Conservation (phyloP, 2,113 vertebrate species). For the Lamprologus lemairii region DNA sequence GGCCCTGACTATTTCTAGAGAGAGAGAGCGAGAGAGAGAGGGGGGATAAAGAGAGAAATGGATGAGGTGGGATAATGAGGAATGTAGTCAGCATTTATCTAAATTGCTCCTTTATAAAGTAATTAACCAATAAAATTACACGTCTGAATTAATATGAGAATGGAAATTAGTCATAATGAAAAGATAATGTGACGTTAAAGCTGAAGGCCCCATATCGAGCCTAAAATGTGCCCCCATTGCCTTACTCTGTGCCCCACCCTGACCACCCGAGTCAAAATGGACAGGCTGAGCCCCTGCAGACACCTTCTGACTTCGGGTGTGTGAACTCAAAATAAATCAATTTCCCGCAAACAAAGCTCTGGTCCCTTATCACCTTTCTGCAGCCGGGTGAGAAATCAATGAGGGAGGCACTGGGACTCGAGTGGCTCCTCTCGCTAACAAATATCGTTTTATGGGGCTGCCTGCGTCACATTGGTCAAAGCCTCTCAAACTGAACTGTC, state of each 20-base stretch:
- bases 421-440: conserved; percentile 11
- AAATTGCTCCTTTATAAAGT: not conserved
- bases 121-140: not conserved
- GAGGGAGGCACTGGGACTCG: not conserved
- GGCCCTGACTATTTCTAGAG: not conserved
- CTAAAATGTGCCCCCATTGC: not conserved
- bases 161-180: not conserved
- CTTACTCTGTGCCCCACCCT: not conserved
- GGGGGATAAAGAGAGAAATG: not conserved
- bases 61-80: not conserved
- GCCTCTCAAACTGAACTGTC: not conserved
- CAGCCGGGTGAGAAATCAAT: conserved; percentile 46
- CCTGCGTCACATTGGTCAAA: not conserved
- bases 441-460: conserved; percentile 19
- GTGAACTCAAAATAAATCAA: conserved; percentile 49
- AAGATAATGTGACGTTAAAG: not conserved
- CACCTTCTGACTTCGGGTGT: not conserved
- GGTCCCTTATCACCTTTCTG: conserved; percentile 49
- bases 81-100: not conserved
- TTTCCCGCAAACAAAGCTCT: conserved; percentile 48
- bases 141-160: not conserved
- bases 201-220: not conserved
- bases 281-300: not conserved
- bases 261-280: not conserved
- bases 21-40: not conserved